phyloP scores from a whole-genome alignment of 1,140 invertebrate genomes.

The Heliconius hermathena region DNA sequence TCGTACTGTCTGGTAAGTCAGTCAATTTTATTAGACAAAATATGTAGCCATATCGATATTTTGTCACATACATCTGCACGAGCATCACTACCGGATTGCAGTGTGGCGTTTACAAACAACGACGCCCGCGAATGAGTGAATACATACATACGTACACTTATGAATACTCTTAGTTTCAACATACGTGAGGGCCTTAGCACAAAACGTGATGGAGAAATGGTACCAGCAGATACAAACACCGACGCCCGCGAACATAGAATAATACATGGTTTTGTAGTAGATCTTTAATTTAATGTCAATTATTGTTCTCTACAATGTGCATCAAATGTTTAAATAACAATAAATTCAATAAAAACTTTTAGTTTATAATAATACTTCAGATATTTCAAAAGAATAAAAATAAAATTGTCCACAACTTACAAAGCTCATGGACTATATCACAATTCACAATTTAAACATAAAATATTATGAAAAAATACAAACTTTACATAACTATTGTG shows the following conservation, averaged over 20 bases:
- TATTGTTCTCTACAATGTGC: background rate
- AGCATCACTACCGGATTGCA: conserved; percentile 54
- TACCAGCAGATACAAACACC: background rate
- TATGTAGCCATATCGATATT: conserved; percentile 22
- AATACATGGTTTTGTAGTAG: background rate
- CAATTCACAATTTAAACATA: background rate
- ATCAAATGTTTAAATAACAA: too few species aligned
- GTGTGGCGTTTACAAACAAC: conserved; percentile 67
- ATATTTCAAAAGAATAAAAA: background rate
- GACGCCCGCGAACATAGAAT: too few species aligned
- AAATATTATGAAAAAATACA: background rate
- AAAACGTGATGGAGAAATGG: background rate
- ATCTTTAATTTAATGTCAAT: background rate
- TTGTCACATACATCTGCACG: background rate
- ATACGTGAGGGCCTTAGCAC: conserved; percentile 43
- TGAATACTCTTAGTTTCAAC: conserved; percentile 57
- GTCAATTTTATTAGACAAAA: background rate
- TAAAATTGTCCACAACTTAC: background rate
- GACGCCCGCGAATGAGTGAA: conserved; percentile 56
- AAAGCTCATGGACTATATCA: background rate
- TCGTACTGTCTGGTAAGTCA: background rate
- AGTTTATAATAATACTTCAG: too few species aligned
- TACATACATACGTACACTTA: conserved; percentile 48
- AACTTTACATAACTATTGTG: background rate
- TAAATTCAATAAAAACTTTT: too few species aligned